Base-by-base conservation (phyloP, 2,113 vertebrate species). In the Macroglossus sobrinus region DNA sequence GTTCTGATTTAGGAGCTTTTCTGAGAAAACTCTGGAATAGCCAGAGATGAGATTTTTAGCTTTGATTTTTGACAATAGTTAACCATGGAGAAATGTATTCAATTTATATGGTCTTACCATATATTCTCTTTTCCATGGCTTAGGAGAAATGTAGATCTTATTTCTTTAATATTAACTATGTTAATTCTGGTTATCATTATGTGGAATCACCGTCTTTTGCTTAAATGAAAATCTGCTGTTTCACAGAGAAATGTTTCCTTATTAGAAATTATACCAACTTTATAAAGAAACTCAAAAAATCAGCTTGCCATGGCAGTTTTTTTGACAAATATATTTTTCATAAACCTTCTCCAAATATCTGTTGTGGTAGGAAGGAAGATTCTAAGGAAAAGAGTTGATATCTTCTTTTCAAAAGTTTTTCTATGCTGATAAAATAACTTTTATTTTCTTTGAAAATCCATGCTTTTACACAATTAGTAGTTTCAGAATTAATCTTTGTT, bases 401-500 rank as follows among this genome's bases (percentile, higher is more conserved):
- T 24, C 2, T 59, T 97, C 24, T 78, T 69, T 74, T 96, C 84
- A 75, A 74, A 93, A 97, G 61, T 88, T 91, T 95, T 88, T 80
- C 45, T 19, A 33, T 79, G 50, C 40, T 95, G 94, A 96, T 79
- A 59, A 96, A 94, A 96, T 43, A 92, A 91, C 30, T 89, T 97
- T 78, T 68, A 50, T 40, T 96, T 97, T 96, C 68, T 97, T 94
- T 95, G 57, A 89, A 96, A 97, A 94, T 86, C 35, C 43, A 47
- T 80, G 72, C 57, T 94, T 97, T 93, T 97, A 82, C 45, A 68
- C 95, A 97, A 94, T 97, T 98, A 97, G 85, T 88, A 97, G 96
- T 91, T 97, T 96, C 71, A 96, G 97, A 97, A 98, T 89, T 64
- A 88, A 96, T 85, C 96, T 93, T 88, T 98, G 90, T 87, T 98